Base-by-base conservation (phyloP, 2,888 invertebrate species). In the Ophioninae sp. region DNA sequence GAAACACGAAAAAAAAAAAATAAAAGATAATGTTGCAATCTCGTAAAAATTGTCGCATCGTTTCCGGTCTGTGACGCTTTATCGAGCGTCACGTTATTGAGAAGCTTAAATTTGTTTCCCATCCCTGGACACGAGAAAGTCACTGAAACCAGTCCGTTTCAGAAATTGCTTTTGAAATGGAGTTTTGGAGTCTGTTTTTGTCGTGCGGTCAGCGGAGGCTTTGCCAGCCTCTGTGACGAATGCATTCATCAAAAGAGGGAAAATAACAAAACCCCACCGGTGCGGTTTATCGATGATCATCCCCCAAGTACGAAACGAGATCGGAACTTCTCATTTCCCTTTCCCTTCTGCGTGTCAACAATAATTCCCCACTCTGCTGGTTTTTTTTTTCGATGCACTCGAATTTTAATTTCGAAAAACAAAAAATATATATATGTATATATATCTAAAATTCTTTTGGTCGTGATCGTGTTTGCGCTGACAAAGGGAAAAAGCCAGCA, bases 251-350 rank as follows among this genome's bases (percentile, higher is more conserved):
- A 20, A 57, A 57, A 39, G 56, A 57, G 21, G 39, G 59, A 67
- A 76, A 67, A 67, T 67, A 76, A 76, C 75, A 76, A 76, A 76
- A 76, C 65, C 67, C 75, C 67, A 76, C 39, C 56, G 41, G 56
- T 67, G 75, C 67, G 67, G 75, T 67, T 65, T 76, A 65, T 64
- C 21, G 74, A 74, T 56, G 74, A 64, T 74, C 64, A 74, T 56
- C 50, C 64, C 64, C 50, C 74, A 65, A 74, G 74, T 73, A 59
- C 41, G 39, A 72, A 72, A 72, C 72, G 20, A 72, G 62, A 64
- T 62, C 20, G n/a, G 41, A 30, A 8, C 44, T 65, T 74, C 50
- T 44, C 74, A 56, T 74, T 74, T 50, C 74, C 64, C 74, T 20
- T 74, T 50, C 74, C 74, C 37, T 13, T 7, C 64, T 74, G 30